Conservation (phyloP, 2,113 vertebrate species). For the Malurus alboscapulatus region DNA sequence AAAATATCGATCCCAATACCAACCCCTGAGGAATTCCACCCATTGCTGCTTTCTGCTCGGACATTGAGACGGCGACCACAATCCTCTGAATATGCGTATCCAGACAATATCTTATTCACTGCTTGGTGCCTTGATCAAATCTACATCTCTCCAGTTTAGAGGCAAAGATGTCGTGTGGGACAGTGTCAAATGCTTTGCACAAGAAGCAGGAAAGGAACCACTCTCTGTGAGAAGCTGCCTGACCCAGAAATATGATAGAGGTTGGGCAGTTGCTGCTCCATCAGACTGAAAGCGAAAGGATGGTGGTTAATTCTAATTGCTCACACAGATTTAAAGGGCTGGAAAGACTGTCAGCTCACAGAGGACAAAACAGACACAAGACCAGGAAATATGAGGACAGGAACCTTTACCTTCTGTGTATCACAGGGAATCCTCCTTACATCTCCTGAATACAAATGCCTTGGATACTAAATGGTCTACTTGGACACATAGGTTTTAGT, state of each 20-base stretch:
- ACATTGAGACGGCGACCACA: not conserved
- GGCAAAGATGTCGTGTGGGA: accelerated
- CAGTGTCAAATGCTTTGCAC: not conserved
- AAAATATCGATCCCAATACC: not conserved
- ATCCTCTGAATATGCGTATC: not conserved
- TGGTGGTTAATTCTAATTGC: not conserved
- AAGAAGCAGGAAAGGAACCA: not conserved
- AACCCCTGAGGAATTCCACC: not conserved
- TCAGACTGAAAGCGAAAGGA: not conserved
- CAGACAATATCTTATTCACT: not conserved
- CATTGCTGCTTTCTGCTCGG: not conserved
- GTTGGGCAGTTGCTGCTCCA: not conserved
- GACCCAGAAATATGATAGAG: not conserved
- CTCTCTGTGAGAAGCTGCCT: not conserved
- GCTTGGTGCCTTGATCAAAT: not conserved
- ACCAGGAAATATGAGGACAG: not conserved
- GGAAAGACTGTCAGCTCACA: not conserved
- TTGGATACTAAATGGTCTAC: not conserved
- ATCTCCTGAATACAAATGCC: not conserved
- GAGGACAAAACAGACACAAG: not conserved
- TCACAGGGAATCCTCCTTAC: not conserved
- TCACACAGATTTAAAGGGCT: not conserved
- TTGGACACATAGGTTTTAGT: not conserved
- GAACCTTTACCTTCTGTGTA: not conserved
- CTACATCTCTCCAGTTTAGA: not conserved